Percentiles rank a stretch among this genome's conserved stretches.
These are phyloP conservation scores for Pseudococcus viburni DNA, from an alignment of 2,888 invertebrate species.

Conservation along the genomic window DNA sequence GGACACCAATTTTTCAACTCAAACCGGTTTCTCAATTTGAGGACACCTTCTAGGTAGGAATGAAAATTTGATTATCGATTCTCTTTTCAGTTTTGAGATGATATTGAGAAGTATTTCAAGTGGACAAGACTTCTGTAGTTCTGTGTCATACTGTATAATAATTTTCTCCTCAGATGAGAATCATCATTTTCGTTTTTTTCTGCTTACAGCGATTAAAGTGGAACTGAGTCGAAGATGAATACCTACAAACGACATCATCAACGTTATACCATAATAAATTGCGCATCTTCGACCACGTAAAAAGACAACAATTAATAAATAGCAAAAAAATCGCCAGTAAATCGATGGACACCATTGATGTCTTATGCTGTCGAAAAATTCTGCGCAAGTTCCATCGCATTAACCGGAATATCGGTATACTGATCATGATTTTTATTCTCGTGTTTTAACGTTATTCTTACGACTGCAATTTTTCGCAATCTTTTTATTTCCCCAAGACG, in stretches of 20 bases:
- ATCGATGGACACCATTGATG: background rate
- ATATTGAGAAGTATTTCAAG: too few relatives aligned
- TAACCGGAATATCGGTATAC: background rate
- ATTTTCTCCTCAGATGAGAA: too few relatives aligned
- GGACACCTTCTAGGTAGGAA: too few relatives aligned
- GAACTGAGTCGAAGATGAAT: constrained; percentile 47
- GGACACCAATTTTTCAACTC: too few relatives aligned
- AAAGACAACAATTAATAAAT: background rate
- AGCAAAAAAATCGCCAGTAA: background rate
- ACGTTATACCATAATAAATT: background rate
- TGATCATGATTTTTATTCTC: background rate
- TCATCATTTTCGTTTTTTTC: too few relatives aligned
- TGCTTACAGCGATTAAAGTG: constrained; percentile 6
- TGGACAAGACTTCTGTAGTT: too few relatives aligned
- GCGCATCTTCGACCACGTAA: background rate
- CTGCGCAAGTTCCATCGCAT: background rate
- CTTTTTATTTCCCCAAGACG: background rate
- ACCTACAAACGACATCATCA: background rate
- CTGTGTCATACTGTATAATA: too few relatives aligned
- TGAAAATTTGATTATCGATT: too few relatives aligned
- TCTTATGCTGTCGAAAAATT: constrained; percentile 27
- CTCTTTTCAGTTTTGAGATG: too few relatives aligned
- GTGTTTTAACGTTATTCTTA: background rate
- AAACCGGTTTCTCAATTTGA: too few relatives aligned
- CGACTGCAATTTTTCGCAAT: constrained; percentile 18